Base-by-base conservation (phyloP, 2,888 invertebrate species). In the Ctenicera cuprea region DNA sequence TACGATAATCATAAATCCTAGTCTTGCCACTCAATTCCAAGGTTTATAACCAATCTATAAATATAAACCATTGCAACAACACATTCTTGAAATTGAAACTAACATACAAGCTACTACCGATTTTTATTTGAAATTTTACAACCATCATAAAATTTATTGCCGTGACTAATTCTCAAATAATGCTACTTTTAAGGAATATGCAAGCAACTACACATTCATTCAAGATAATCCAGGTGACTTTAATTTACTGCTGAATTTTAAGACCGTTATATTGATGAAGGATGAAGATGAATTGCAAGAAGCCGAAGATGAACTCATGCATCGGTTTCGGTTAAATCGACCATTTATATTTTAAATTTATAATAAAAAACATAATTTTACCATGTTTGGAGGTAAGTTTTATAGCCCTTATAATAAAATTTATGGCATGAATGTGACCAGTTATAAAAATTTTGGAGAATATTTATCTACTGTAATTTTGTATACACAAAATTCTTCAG, bases 311-410 rank as follows among this genome's bases (percentile, higher is more conserved):
- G 41, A 52, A 26, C 20, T 26, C 2, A 1, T n/a, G 22, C 26
- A 52, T 12, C 26, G 30, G n/a, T 54, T 54, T 14, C 26, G 30
- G 1, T 16, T 54, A 14, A 54, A 54, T 30, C 54, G 54, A 1
- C 54, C 54, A 14, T 54, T 54, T n/a, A 54, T 54, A 30, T 54
- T 54, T 54, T 54, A 33, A 30, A 54, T 54, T 26, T 54, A 54
- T 14, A 54, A 30, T n/a, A 54, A 54, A 8, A 0, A 54, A 16
- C 14, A 54, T 30, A 54, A 54, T 14, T 30, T 54, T 30, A 54
- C 54, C 1, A 9, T 54, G 30, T 54, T 54, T 54, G n/a, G 54
- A 30, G 30, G 30, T 4, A 54, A 30, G 0, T 54, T 54, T 30
- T 33, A 54, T n/a, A 30, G 54, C 14, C 54, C 54, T 8, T 54